Percentiles rank a stretch among this genome's conserved stretches.
Conservation (phyloP, 2,797 vertebrate genomes). For the Tapirus indicus region DNA sequence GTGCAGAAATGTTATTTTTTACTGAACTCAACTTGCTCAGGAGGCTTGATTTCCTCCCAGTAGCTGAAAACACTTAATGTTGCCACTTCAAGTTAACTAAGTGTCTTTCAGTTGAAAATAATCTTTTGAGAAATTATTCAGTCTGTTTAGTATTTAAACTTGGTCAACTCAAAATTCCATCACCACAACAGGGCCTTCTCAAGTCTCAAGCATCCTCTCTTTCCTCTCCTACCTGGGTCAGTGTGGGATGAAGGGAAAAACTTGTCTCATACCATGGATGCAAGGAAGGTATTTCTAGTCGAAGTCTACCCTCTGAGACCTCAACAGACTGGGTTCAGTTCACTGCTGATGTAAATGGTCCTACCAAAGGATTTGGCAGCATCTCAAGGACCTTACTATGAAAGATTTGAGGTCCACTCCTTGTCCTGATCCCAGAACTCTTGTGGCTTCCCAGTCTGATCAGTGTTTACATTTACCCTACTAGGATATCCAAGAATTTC, state of each 20-base stretch:
- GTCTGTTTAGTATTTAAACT: slow-evolving; percentile 21
- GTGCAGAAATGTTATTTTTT: background rate
- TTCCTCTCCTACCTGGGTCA: background rate
- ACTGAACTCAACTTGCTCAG: background rate
- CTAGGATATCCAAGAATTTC: background rate
- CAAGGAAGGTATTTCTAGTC: background rate
- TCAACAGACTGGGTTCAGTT: background rate
- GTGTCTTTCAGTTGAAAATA: background rate
- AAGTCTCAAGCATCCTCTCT: background rate
- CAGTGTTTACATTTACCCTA: background rate
- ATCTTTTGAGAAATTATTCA: background rate
- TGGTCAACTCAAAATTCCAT: slow-evolving; percentile 9
- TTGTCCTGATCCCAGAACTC: background rate
- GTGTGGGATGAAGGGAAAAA: background rate
- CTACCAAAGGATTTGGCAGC: background rate
- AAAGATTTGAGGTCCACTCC: background rate
- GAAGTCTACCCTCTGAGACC: background rate
- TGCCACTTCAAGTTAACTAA: background rate
- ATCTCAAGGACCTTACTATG: background rate
- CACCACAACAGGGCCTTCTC: background rate
- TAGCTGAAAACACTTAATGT: background rate
- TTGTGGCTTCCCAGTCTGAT: background rate
- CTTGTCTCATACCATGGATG: background rate
- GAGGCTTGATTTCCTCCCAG: background rate
- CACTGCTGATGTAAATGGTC: background rate